Conservation (phyloP, 2,797 vertebrate genomes). For the Acrossocheilus fasciatus region DNA sequence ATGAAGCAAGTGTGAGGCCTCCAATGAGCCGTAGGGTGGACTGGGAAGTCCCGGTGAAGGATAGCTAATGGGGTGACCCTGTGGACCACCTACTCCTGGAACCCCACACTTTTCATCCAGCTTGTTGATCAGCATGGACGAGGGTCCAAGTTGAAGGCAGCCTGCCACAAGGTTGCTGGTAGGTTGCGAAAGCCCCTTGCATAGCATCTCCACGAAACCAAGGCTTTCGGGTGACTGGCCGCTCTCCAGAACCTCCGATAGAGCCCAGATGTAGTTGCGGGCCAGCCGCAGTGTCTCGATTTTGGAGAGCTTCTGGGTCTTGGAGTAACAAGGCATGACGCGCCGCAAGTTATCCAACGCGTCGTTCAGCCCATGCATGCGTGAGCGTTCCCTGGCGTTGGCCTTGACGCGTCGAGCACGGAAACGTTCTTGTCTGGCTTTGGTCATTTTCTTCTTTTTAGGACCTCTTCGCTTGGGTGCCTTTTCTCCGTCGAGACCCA, state of each 20-base stretch:
- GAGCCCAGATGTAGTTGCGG: constrained; percentile 97
- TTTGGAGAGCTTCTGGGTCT: constrained; percentile 97
- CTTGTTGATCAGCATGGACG: constrained; percentile 83
- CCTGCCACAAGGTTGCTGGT: constrained; percentile 97
- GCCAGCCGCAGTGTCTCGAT: constrained; percentile 95
- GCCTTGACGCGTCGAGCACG: constrained; percentile 90
- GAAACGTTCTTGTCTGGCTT: constrained; percentile 92
- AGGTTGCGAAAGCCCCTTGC: constrained; percentile 96
- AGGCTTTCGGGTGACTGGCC: constrained; percentile 90
- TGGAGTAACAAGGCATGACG: constrained; percentile 99
- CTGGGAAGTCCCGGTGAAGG: constrained; percentile 95
- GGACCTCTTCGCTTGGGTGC: constrained; percentile 92
- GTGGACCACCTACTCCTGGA: constrained; percentile 67
- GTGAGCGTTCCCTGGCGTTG: constrained; percentile 92
- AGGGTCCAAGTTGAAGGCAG: constrained; percentile 88
- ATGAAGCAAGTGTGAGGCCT: constrained; percentile 89
- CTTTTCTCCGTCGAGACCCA: constrained; percentile 81
- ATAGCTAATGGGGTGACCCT: constrained; percentile 83
- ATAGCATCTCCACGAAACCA: constrained; percentile 94
- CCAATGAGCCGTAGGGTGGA: constrained; percentile 93
- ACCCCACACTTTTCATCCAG: constrained; percentile 87
- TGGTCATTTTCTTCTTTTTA: constrained; percentile 99
- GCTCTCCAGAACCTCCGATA: constrained; percentile 93
- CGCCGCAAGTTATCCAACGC: constrained; percentile 90
- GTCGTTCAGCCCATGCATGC: constrained; percentile 96